Evolutionary conservation across 1,140 invertebrate species (phyloP).

Genomic region (Polypedilum vanderplanki): DNA sequence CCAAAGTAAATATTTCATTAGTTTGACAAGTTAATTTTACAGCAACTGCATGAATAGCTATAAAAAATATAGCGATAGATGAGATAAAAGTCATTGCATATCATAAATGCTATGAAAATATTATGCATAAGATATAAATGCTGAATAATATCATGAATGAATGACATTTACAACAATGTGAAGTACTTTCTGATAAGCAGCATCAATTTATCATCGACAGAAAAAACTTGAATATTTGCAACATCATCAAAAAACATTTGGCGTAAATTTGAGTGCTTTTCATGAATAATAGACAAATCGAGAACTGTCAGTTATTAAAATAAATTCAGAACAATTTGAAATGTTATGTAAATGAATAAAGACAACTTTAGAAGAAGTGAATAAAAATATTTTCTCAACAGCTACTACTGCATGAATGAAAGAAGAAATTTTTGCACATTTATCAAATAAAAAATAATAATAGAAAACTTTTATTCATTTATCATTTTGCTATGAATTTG

Average conservation of each 20-base stretch:
- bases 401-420: neutral
- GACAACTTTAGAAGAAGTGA: no score
- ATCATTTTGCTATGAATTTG: slow-evolving; percentile 25
- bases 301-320: no score
- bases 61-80: neutral
- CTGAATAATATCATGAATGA: neutral
- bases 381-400: no score
- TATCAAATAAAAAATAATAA: slow-evolving; percentile 25
- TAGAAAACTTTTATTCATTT: slow-evolving; percentile 16
- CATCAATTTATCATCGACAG: slow-evolving; percentile 6
- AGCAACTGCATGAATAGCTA: neutral
- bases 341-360: no score
- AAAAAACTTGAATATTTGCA: slow-evolving; percentile 10
- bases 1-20: slow-evolving; percentile 13
- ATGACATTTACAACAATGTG: neutral
- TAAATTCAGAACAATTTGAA: no score
- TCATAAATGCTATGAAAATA: neutral
- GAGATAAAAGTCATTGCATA: neutral
- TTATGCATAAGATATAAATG: neutral
- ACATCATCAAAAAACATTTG: neutral
- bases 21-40: slow-evolving; percentile 5
- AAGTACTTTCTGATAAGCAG: neutral
- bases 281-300: no score
- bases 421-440: slow-evolving; percentile 24
- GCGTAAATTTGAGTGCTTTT: no score